Conservation (phyloP, 2,113 vertebrate species). For the Rhabdomys dilectus region DNA sequence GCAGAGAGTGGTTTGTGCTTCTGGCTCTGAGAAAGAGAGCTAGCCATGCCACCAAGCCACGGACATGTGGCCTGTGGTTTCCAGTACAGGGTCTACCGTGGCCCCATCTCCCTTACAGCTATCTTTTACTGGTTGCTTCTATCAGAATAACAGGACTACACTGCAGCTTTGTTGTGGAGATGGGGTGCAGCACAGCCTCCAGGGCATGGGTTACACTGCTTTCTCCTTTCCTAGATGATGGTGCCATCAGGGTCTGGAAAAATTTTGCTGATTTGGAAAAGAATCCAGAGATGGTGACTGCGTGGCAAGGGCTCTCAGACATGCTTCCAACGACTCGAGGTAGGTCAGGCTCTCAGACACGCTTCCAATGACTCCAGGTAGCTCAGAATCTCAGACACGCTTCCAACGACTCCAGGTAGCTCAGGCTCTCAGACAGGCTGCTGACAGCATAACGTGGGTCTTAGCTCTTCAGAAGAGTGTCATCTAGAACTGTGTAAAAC, state of each 20-base stretch:
- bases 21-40: background rate
- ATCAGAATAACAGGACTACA: background rate
- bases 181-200: background rate
- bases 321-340: constrained; percentile 98
- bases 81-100: no score
- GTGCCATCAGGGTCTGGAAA: constrained; percentile 98
- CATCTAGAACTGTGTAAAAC: no score
- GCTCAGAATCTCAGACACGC: constrained; percentile 95
- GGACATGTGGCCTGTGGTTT: no score
- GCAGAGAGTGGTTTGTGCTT: background rate
- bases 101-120: background rate
- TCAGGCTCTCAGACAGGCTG: background rate
- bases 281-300: constrained; percentile 99
- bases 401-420: constrained; percentile 96
- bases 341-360: constrained; percentile 79
- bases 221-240: constrained; percentile 90
- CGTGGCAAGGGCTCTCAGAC: constrained; percentile 99
- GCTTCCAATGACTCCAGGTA: constrained; percentile 95
- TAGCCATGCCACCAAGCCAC: background rate
- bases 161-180: background rate
- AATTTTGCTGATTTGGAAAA: constrained; percentile 98
- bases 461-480: background rate
- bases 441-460: constrained; percentile 86
- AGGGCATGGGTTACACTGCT: background rate
- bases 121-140: no score